Percentiles rank a stretch among this genome's conserved stretches.
These are phyloP conservation scores for Andricus grossulariae DNA, from an alignment of 1,140 invertebrate species.

Conservation along the genomic window DNA sequence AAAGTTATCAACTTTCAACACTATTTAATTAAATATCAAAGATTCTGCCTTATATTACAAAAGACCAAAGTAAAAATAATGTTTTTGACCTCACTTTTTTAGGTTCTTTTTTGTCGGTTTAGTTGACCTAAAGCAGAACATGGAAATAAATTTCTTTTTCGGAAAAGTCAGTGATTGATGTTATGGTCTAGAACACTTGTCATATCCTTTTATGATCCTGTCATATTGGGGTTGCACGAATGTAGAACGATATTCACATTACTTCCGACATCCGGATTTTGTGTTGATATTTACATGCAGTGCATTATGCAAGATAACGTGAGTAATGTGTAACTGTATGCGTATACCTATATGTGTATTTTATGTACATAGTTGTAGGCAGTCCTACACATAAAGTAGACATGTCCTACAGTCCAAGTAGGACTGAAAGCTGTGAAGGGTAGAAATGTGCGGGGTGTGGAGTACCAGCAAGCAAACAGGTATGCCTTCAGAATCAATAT, in stretches of 20 bases:
- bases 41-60: neutral
- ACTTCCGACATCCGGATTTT: neutral
- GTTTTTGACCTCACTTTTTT: no score
- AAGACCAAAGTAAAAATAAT: no score
- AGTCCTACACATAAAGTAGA: slow-evolving; percentile 10
- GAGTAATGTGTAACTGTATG: neutral
- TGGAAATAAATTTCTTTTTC: no score
- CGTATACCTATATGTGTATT: neutral
- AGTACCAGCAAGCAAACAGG: slow-evolving; percentile 62
- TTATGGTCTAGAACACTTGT: neutral
- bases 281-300: slow-evolving; percentile 2
- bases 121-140: no score
- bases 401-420: slow-evolving; percentile 27
- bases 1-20: neutral
- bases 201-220: neutral
- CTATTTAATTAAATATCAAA: neutral
- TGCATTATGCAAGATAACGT: neutral
- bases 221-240: neutral
- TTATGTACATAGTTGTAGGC: neutral
- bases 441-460: slow-evolving; percentile 23
- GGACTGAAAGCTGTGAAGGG: slow-evolving; percentile 40
- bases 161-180: no score
- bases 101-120: no score
- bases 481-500: slow-evolving; percentile 69
- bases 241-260: neutral